Percentiles rank a stretch among this genome's conserved stretches.
phyloP scores from a whole-genome alignment of 2,888 invertebrate species.

The Kuschelorhynchus macadamiae region DNA sequence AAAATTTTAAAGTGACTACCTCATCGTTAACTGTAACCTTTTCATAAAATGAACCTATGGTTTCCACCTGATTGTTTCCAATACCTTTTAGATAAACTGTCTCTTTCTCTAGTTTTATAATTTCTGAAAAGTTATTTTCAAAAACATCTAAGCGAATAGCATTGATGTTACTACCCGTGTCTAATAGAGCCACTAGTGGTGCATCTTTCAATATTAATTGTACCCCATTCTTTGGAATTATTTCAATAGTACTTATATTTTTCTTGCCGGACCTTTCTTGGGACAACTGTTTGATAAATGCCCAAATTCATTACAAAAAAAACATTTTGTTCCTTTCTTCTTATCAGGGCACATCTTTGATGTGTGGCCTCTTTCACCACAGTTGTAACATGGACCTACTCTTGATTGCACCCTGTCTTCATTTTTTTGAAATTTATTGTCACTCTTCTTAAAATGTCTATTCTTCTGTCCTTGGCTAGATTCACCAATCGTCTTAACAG shows the following conservation, averaged over 20 bases:
- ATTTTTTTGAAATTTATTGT: no score
- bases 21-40: slow-evolving; percentile 41
- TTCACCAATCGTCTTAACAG: background rate
- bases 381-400: background rate
- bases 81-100: slow-evolving; percentile 24
- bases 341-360: background rate
- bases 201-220: background rate
- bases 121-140: background rate
- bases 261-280: no score
- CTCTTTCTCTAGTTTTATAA: background rate
- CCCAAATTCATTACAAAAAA: background rate
- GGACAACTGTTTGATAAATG: background rate
- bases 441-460: no score
- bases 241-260: no score
- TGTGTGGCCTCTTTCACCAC: background rate
- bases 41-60: slow-evolving; percentile 38
- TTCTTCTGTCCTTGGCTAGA: no score
- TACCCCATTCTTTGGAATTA: slow-evolving; percentile 31
- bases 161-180: slow-evolving; percentile 49
- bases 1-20: slow-evolving; percentile 29
- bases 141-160: slow-evolving; percentile 34
- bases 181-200: slow-evolving; percentile 40
- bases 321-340: slow-evolving; percentile 1
- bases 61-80: no score
- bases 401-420: background rate